Evolutionary conservation across 2,888 invertebrate species (phyloP).

Genomic region (Neoitamus cyanurus): DNA sequence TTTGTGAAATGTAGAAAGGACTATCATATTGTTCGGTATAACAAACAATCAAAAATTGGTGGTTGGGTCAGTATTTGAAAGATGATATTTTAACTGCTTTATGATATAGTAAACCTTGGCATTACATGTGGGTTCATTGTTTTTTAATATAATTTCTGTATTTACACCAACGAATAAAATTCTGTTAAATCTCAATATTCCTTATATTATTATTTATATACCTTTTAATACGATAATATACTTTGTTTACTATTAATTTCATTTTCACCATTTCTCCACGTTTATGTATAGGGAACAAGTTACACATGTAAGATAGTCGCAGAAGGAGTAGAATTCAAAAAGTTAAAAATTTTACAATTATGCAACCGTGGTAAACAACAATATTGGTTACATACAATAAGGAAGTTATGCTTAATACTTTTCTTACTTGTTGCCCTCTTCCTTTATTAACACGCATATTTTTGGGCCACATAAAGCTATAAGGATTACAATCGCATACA

Average conservation of each 20-base stretch:
- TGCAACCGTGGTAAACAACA: slow-evolving; percentile 31
- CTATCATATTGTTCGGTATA: background rate
- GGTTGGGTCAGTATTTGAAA: background rate
- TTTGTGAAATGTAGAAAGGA: background rate
- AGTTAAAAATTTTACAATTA: slow-evolving; percentile 33
- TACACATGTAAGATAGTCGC: slow-evolving; percentile 30
- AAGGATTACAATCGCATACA: slow-evolving; percentile 13
- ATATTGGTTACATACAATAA: slow-evolving; percentile 29
- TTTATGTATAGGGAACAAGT: slow-evolving; percentile 43
- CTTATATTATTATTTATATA: slow-evolving; percentile 37
- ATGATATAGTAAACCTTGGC: slow-evolving; percentile 14
- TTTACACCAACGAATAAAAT: slow-evolving; percentile 45
- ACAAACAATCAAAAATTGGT: background rate
- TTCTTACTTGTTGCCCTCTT: background rate
- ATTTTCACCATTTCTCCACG: background rate
- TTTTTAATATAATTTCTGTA: slow-evolving; percentile 34
- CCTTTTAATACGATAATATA: slow-evolving; percentile 40
- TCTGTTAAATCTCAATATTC: slow-evolving; percentile 37
- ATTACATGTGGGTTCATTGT: background rate
- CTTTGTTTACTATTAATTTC: slow-evolving; percentile 28
- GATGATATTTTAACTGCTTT: background rate
- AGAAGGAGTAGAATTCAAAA: slow-evolving; percentile 30
- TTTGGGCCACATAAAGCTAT: background rate
- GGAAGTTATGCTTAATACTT: slow-evolving; percentile 22
- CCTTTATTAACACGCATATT: background rate